A percentile compares a stretch with the other conserved stretches of the same genome.
Conservation (phyloP, 2,797 vertebrate genomes). For the Cuculus canorus region DNA sequence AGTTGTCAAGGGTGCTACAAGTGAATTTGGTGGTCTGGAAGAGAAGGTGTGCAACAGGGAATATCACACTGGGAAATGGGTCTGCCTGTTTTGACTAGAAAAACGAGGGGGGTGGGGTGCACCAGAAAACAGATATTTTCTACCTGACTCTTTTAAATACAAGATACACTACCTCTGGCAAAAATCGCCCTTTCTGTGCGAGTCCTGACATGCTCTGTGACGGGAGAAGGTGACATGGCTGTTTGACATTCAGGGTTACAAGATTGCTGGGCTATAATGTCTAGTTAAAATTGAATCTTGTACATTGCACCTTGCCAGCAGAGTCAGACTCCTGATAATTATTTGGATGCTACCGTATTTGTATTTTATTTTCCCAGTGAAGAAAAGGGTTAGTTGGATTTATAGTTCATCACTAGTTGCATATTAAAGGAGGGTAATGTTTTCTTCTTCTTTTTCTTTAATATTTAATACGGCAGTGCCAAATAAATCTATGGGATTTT, state of each 20-base stretch:
- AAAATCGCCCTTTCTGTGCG: slow-evolving; percentile 66
- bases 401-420: slow-evolving; percentile 51
- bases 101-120: background rate
- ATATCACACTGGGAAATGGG: background rate
- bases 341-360: slow-evolving; percentile 65
- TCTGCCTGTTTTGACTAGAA: background rate
- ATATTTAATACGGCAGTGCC: slow-evolving; percentile 8
- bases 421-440: slow-evolving; percentile 43
- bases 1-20: background rate
- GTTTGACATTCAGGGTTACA: slow-evolving; percentile 74
- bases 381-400: slow-evolving; percentile 48
- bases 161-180: slow-evolving; percentile 42
- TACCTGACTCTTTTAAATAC: background rate
- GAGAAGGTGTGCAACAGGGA: background rate
- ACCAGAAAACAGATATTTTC: background rate
- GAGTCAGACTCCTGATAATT: slow-evolving; percentile 67
- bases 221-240: slow-evolving; percentile 69
- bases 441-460: background rate
- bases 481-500: slow-evolving; percentile 21
- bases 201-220: slow-evolving; percentile 65
- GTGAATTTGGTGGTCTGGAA: slow-evolving; percentile 33
- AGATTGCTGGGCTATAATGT: slow-evolving; percentile 70
- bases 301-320: slow-evolving; percentile 60
- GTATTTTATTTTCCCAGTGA: slow-evolving; percentile 68
- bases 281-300: slow-evolving; percentile 78